phyloP scores from a whole-genome alignment of 2,113 vertebrate genomes.

The Eretmochelys imbricata region DNA sequence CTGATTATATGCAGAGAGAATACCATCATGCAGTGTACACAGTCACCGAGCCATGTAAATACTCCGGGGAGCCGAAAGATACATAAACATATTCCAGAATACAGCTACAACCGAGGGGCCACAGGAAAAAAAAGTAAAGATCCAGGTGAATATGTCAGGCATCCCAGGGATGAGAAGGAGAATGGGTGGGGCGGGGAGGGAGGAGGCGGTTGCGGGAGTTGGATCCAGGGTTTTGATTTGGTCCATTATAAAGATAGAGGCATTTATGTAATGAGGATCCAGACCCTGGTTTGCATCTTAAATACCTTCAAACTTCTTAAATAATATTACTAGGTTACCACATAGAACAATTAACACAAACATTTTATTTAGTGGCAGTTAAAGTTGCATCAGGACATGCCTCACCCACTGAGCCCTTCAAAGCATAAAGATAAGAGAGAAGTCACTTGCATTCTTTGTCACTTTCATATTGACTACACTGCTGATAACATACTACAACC shows the following conservation, averaged over 20 bases:
- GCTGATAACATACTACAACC: not conserved
- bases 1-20: not conserved
- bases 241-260: accelerated
- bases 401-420: not conserved
- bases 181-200: not conserved
- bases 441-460: not conserved
- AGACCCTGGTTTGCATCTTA: not conserved
- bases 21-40: not conserved
- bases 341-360: not conserved
- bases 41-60: not conserved
- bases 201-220: not conserved
- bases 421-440: not conserved
- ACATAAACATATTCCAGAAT: accelerated
- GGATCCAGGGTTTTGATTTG: not conserved
- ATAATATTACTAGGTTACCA: accelerated
- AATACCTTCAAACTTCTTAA: accelerated
- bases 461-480: not conserved
- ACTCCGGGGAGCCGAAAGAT: accelerated
- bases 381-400: not conserved
- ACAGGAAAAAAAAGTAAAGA: accelerated
- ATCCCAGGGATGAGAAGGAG: not conserved
- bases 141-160: accelerated
- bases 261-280: not conserved
- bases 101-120: not conserved
- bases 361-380: accelerated